Evolutionary conservation across 2,797 vertebrate species (phyloP).

Genomic region (Nannoperca australis): DNA sequence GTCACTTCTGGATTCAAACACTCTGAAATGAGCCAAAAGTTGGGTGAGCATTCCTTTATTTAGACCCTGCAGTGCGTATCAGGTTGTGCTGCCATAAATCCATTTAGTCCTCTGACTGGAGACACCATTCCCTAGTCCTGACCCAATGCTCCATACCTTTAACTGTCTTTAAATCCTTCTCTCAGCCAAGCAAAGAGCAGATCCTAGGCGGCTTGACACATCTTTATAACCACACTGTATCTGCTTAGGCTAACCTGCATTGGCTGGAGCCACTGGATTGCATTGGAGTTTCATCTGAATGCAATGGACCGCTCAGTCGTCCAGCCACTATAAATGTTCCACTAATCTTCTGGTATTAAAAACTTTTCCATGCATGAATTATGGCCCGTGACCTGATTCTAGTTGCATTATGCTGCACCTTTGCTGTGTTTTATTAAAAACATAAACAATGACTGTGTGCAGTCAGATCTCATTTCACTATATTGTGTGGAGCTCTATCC

Average conservation of each 20-base stretch:
- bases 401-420: not conserved
- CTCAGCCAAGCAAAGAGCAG: not conserved
- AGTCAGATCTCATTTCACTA: not conserved
- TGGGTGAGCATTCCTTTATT: too few species aligned
- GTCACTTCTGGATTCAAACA: not conserved
- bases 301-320: too few species aligned
- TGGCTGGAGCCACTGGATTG: too few species aligned
- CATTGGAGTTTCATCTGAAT: too few species aligned
- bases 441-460: not conserved
- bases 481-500: not conserved
- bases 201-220: too few species aligned
- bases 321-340: too few species aligned
- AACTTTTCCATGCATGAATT: too few species aligned
- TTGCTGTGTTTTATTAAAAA: not conserved
- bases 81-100: not conserved
- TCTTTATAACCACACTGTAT: too few species aligned
- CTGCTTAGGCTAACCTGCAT: too few species aligned
- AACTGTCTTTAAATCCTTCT: not conserved
- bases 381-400: too few species aligned
- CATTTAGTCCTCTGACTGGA: not conserved
- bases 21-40: too few species aligned
- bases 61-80: not conserved
- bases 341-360: too few species aligned
- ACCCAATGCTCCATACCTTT: not conserved
- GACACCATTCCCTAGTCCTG: not conserved